These are phyloP conservation scores for Epiblema foenella DNA, from an alignment of 2,888 invertebrate genomes.

Conservation along the genomic window DNA sequence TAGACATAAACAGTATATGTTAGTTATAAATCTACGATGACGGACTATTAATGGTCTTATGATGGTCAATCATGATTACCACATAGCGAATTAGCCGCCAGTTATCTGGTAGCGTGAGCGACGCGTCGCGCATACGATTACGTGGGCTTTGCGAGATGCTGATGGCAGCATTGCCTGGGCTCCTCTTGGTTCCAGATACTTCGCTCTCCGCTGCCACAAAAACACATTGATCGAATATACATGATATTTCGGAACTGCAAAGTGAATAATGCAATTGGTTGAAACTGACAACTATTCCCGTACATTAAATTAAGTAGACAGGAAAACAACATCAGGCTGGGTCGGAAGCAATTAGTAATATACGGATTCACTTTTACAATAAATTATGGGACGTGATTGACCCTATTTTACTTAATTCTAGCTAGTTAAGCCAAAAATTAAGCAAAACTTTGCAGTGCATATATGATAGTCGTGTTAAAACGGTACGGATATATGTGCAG, in stretches of 20 bases:
- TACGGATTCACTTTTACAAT: no score
- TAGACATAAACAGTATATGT: neutral
- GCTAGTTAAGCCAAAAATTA: no score
- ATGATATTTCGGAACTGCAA: neutral
- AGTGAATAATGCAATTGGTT: no score
- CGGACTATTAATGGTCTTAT: slow-evolving; percentile 52
- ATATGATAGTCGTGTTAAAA: neutral
- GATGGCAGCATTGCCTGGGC: slow-evolving; percentile 1
- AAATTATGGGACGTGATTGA: no score
- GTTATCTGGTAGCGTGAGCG: slow-evolving; percentile 53
- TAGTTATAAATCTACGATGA: slow-evolving; percentile 19
- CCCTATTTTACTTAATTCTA: no score
- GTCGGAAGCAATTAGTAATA: no score
- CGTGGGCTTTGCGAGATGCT: slow-evolving; percentile 2
- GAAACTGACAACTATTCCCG: no score
- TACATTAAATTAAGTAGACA: no score
- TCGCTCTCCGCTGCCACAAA: neutral
- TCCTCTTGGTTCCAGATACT: slow-evolving; percentile 15
- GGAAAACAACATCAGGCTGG: no score
- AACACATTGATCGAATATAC: neutral
- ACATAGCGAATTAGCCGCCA: slow-evolving; percentile 64
- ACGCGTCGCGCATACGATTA: slow-evolving; percentile 47
- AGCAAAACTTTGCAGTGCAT: no score
- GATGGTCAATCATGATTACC: slow-evolving; percentile 60
- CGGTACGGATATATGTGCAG: neutral